Base-by-base conservation (phyloP, 1,140 invertebrate species). In the Orussus abietinus region DNA sequence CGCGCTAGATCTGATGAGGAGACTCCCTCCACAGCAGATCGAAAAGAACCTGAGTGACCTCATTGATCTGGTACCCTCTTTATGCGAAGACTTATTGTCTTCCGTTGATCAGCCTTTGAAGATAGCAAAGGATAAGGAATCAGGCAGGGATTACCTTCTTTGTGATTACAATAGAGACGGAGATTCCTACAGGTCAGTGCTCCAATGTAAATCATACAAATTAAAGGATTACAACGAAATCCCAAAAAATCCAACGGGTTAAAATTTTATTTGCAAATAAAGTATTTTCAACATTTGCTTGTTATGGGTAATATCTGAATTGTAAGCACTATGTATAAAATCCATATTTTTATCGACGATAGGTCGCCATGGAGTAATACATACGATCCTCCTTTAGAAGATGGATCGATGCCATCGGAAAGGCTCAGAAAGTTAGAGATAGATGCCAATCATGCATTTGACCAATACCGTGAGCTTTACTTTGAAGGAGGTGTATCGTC, bases 111-210 rank as follows among this genome's bases (percentile, higher is more conserved):
- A 99, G 71, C 96, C 96, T 7, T 75, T 99, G 34, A 98, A 99
- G 80, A 94, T 99, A 56, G 92, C 93, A 39, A 84, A 92, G 69
- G 96, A 99, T 70, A 92, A 91, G 64, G 85, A 85, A 57, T 85
- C 84, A 44, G 94, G 95, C 19, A 96, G 94, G 73, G 96, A 99
- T 72, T 99, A 98, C 75, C 77, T 99, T 37, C 74, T 99, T 3
- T 99, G 97, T 76, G 97, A 99, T 77, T 99, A 99, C 64, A 99
- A 98, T 73, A 81, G 97, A 64, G 96, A 99, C 76, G 96, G 95
- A 14, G 96, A 99, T 74, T 99, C 96, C 10, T 99, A 99, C 72
- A 86, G 89, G 88, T 89, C 58, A 30, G 49, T n/a, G n/a, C n/a
- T n/a, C n/a, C n/a, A n/a, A n/a, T n/a, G n/a, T n/a, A n/a, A n/a